phyloP scores from a whole-genome alignment of 2,888 invertebrate genomes.

The Brenthis daphne region DNA sequence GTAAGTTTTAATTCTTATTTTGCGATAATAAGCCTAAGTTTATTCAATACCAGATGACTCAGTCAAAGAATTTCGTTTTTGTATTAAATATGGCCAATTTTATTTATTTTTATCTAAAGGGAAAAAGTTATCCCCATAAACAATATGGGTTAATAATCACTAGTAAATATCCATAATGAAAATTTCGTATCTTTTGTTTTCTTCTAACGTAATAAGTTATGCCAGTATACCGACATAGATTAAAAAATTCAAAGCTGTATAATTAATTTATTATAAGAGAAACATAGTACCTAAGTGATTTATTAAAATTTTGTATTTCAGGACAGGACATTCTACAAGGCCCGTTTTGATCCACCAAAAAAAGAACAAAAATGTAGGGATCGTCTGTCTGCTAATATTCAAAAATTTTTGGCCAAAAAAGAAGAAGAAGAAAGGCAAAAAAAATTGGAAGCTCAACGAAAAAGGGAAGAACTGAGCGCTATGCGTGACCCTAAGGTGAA shows the following conservation, averaged over 20 bases:
- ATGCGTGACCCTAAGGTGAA: conserved; percentile 85
- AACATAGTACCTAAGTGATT: neutral
- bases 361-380: conserved; percentile 87
- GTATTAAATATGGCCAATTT: neutral
- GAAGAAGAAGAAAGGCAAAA: conserved; percentile 90
- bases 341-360: conserved; percentile 91
- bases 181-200: neutral
- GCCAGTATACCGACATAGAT: neutral
- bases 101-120: neutral
- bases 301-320: conserved; percentile 47
- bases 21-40: conserved; percentile 41
- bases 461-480: conserved; percentile 84
- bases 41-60: conserved; percentile 23
- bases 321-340: conserved; percentile 85
- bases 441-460: conserved; percentile 83
- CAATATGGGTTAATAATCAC: conserved; percentile 9
- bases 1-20: conserved; percentile 60
- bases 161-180: neutral
- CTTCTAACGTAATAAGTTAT: neutral
- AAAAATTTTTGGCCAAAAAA: conserved; percentile 91
- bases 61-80: neutral
- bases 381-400: conserved; percentile 88
- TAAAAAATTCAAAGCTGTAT: too few relatives aligned
- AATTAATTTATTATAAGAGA: neutral
- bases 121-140: neutral